Base-by-base conservation (phyloP, 2,113 vertebrate species). In the Australoheros scitulus region DNA sequence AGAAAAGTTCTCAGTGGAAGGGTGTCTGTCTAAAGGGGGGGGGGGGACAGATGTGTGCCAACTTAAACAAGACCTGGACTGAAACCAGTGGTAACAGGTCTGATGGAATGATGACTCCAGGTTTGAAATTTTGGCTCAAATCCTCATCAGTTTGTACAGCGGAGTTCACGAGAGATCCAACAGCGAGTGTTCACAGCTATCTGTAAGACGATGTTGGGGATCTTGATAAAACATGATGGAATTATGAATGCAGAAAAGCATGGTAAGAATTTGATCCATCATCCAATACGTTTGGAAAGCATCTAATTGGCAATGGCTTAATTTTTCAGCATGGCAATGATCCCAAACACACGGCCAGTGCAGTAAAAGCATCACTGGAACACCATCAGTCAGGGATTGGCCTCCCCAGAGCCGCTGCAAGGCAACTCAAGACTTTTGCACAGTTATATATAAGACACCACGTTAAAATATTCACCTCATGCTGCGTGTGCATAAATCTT, bases 331-430 rank as follows among this genome's bases (percentile, higher is more conserved):
- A 68, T 47, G 63, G 17, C n/a, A 68, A 68, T 68, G 63, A 68
- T 68, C 22, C 14, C 64, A 68, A 47, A 68, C 64, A 68, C 14
- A 68, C 41, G 47, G 6, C 24, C 17, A 17, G 5, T 47, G 47
- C 64, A 47, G 26, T 47, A 47, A 68, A 68, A 47, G 63, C 63
- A 18, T 14, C 38, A 43, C 41, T 24, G 38, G n/a, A 24, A 38
- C 14, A 43, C 38, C 24, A 38, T 38, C 36, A 38, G 36, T 38
- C 36, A 38, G 24, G 36, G 0, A 24, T 64, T 41, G 13, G 5
- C 34, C 0, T 17, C 9, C 17, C 1, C 3, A 14, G 0, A 24
- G 4, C 41, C 15, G n/a, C 36, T 47, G 38, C 63, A 47, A 18
- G 41, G 8, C 3, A 22, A 68, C 64, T 43, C 22, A 18, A 68